These are phyloP conservation scores for Scaptomyza montana DNA, from an alignment of 1,140 invertebrate genomes.

Conservation along the genomic window DNA sequence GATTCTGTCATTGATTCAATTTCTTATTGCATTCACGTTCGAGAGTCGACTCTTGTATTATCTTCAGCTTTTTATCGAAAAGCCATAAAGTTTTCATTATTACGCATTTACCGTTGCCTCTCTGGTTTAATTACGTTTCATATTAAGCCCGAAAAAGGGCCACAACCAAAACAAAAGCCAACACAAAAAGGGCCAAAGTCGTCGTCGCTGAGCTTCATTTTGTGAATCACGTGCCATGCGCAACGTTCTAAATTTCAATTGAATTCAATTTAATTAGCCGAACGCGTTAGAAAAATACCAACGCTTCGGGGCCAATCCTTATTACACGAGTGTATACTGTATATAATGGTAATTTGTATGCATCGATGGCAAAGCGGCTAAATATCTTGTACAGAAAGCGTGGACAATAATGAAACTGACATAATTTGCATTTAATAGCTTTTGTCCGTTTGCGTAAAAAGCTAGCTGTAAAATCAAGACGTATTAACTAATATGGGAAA, in stretches of 20 bases:
- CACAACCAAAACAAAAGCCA: slow-evolving; percentile 25
- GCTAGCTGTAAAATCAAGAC: slow-evolving; percentile 1
- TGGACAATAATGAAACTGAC: slow-evolving; percentile 63
- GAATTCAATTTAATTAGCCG: slow-evolving; percentile 80
- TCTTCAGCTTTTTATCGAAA: slow-evolving; percentile 69
- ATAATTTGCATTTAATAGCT: slow-evolving; percentile 79
- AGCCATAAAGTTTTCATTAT: slow-evolving; percentile 79
- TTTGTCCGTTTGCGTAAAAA: slow-evolving; percentile 12
- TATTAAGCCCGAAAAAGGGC: slow-evolving; percentile 63
- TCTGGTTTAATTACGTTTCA: slow-evolving; percentile 69
- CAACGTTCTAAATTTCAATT: slow-evolving; percentile 81
- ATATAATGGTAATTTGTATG: slow-evolving; percentile 76
- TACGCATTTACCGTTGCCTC: slow-evolving; percentile 73
- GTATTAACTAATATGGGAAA: too few species aligned
- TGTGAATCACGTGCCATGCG: slow-evolving; percentile 69
- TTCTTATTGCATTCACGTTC: slow-evolving; percentile 50
- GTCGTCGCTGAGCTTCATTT: slow-evolving; percentile 27
- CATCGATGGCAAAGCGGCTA: slow-evolving; percentile 19
- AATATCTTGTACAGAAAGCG: slow-evolving; percentile 29
- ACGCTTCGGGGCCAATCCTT: slow-evolving; percentile 35
- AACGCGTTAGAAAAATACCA: slow-evolving; percentile 70
- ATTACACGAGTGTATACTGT: too few species aligned
- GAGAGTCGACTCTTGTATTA: slow-evolving; percentile 28
- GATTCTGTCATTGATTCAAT: slow-evolving; percentile 20
- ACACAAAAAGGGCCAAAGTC: slow-evolving; percentile 23